Evolutionary conservation across 2,797 vertebrate species (phyloP), one percentile per base, ranked within the genome.

Genomic region (Hydrophis major): DNA sequence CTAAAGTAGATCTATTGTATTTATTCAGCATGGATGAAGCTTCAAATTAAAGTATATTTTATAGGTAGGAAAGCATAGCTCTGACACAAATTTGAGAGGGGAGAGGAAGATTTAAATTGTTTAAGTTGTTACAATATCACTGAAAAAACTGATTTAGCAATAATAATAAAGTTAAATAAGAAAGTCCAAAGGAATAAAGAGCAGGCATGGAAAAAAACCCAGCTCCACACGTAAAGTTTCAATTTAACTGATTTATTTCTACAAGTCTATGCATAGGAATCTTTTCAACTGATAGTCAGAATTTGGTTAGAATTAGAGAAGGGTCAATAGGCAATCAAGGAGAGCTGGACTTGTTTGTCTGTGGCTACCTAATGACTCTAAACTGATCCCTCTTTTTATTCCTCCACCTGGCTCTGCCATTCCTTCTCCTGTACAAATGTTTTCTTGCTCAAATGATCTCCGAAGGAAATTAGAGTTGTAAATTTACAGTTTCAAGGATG

Each of bases 1-100:
- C 0, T 90, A 93, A 37, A 11, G 90, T 87, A 37, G 78, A 13
- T 22, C 20, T 1, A 78, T 88, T 91, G 0, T 22, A 78, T 93
- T 94, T 94, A 55, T 91, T 92, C 90, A 37, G 42, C 32, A 91
- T 92, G 87, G 20, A 94, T 95, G 14, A 53, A 88, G 7, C 7
- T 88, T 87, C 37, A 88, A 22, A 27, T 92, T 20, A 55, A 90
- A 88, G 55, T 27, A 28, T 86, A 83, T 8, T 1, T 0, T 14
- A 66, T 12, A n/a, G 22, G 25, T 90, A 94, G 55, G 94, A 95
- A 5, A 28, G 91, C 95, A 66, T 53, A 56, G 50, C 4, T 69
- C 50, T 91, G 66, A 47, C 5, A 88, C 50, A 83, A 2, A 22
- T 47, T 1, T 32, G 2, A 10, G 42, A n/a, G 3, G 22, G 59